Evolutionary conservation across 1,140 invertebrate species (phyloP).

Genomic region (Dolichoris vasculosae): DNA sequence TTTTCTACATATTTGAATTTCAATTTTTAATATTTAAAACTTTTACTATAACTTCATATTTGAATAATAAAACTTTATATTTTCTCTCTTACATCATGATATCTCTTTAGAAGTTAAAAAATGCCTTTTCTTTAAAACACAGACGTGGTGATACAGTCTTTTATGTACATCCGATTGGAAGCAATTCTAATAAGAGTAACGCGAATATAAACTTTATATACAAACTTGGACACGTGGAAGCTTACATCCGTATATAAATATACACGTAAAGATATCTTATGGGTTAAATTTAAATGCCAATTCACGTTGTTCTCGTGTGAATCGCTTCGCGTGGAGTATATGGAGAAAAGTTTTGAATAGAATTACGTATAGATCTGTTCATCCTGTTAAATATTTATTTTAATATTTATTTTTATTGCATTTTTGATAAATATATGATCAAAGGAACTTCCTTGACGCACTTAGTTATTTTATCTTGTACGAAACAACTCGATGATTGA

Average conservation of each 20-base stretch:
- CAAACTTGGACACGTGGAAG: background rate
- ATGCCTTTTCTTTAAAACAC: background rate
- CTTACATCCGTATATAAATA: background rate
- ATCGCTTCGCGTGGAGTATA: background rate
- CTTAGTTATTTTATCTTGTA: background rate
- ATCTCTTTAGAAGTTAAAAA: background rate
- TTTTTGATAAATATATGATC: background rate
- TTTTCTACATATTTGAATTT: too few species aligned
- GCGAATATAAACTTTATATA: background rate
- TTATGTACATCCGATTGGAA: background rate
- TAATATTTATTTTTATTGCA: background rate
- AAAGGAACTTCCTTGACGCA: background rate
- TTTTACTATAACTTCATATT: too few species aligned
- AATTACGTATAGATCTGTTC: background rate
- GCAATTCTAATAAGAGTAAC: background rate
- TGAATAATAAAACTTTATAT: too few species aligned
- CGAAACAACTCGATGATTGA: background rate
- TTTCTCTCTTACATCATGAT: background rate
- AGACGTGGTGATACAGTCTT: background rate
- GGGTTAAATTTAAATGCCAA: constrained; percentile 5
- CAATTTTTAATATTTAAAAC: too few species aligned
- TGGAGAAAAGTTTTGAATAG: background rate
- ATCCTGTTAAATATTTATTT: background rate
- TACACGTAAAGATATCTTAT: background rate
- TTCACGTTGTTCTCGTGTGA: constrained; percentile 13